Conservation (phyloP, 2,888 invertebrate genomes). For the Drosophila pegasa region DNA sequence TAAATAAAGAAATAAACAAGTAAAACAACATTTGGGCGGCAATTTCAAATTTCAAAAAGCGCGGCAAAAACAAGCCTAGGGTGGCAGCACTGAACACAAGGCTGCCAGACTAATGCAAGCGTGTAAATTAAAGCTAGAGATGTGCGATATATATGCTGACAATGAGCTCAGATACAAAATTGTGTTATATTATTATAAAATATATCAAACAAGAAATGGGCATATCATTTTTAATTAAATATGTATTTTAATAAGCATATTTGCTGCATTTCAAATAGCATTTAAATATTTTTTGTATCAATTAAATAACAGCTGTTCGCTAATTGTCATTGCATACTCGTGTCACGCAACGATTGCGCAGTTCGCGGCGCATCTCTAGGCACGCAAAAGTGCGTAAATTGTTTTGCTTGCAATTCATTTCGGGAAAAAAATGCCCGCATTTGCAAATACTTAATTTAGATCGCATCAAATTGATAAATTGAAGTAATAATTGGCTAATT, state of each 20-base stretch:
- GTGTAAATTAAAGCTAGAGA: neutral
- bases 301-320: neutral
- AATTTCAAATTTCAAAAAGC: constrained; percentile 11
- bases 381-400: constrained; percentile 10
- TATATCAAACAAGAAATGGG: neutral
- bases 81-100: neutral
- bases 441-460: neutral
- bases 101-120: neutral
- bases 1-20: constrained; percentile 6
- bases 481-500: constrained; percentile 7
- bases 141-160: neutral
- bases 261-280: neutral
- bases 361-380: constrained; percentile 9
- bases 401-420: constrained; percentile 1
- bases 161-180: too few species aligned
- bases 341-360: constrained; percentile 10
- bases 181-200: neutral
- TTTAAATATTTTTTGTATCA: neutral
- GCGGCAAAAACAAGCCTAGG: neutral
- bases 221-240: neutral
- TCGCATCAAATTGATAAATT: constrained; percentile 5
- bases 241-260: neutral
- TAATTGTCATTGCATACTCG: neutral
- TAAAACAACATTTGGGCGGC: neutral
- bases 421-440: constrained; percentile 2